phyloP scores from a whole-genome alignment of 2,888 invertebrate genomes.

The Gastracanthus pulcherrimus region DNA sequence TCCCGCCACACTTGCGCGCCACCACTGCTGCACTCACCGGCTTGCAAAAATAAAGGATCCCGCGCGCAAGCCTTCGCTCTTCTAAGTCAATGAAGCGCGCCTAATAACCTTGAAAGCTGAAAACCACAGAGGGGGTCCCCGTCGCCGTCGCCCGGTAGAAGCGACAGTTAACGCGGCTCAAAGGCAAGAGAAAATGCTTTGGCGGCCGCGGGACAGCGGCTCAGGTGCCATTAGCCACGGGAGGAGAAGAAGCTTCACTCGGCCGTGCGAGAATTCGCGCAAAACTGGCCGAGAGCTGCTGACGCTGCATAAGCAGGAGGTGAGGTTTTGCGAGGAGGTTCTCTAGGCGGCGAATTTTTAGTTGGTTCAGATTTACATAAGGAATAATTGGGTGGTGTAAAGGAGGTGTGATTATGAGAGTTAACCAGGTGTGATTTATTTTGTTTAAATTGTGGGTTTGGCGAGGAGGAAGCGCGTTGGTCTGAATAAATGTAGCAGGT shows the following conservation, averaged over 20 bases:
- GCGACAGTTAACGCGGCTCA: too few species aligned
- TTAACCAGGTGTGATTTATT: constrained; percentile 30
- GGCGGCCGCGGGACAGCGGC: too few species aligned
- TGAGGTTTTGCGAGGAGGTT: not conserved
- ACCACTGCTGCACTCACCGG: not conserved
- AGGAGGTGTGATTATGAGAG: not conserved
- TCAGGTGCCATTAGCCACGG: not conserved
- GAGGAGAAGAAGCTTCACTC: too few species aligned
- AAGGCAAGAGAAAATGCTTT: constrained; percentile 25
- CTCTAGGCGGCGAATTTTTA: not conserved
- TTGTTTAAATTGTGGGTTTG: not conserved
- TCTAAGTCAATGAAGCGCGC: constrained; percentile 33
- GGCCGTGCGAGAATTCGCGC: too few species aligned
- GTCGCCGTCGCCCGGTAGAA: too few species aligned
- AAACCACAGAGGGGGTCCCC: not conserved
- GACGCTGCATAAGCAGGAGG: constrained; percentile 10
- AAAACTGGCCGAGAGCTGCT: too few species aligned
- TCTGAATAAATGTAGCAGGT: not conserved
- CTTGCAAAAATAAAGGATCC: constrained; percentile 30
- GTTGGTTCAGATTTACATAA: constrained; percentile 25
- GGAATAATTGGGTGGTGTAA: constrained; percentile 7
- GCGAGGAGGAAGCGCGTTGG: not conserved
- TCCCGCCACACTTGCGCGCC: too few species aligned
- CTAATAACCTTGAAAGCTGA: constrained; percentile 42
- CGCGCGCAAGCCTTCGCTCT: constrained; percentile 12